Conservation (phyloP, 2,797 vertebrate genomes). For the Pantherophis alleghaniensis region DNA sequence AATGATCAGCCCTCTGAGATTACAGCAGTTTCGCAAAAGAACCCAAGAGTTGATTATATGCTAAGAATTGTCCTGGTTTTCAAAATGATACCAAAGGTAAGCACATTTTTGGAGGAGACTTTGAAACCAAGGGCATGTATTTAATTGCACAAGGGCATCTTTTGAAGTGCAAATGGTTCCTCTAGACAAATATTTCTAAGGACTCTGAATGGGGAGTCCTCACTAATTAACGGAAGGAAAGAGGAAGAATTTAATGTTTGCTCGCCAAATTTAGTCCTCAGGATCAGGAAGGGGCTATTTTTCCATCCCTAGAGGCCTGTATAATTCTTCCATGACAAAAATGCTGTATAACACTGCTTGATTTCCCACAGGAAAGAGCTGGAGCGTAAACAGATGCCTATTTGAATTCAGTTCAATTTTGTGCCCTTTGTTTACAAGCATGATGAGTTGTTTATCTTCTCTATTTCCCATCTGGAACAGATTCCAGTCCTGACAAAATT, state of each 20-base stretch:
- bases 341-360: neutral
- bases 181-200: constrained; percentile 26
- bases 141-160: neutral
- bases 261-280: neutral
- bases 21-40: neutral
- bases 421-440: constrained; percentile 2
- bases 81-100: neutral
- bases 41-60: neutral
- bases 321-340: neutral
- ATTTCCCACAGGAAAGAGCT: constrained; percentile 21
- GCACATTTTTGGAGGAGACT: neutral
- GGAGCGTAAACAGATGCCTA: neutral
- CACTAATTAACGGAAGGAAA: neutral
- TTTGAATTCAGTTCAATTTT: constrained; percentile 4
- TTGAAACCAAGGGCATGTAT: neutral
- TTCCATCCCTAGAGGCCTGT: neutral
- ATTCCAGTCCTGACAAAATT: neutral
- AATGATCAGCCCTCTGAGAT: neutral
- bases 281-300: neutral
- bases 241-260: neutral
- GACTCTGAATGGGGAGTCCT: neutral
- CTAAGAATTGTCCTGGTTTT: neutral
- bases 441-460: neutral
- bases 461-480: neutral
- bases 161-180: neutral